Evolutionary conservation across 1,140 invertebrate genomes (phyloP).

Genomic region (Gyrodactylus salaris): DNA sequence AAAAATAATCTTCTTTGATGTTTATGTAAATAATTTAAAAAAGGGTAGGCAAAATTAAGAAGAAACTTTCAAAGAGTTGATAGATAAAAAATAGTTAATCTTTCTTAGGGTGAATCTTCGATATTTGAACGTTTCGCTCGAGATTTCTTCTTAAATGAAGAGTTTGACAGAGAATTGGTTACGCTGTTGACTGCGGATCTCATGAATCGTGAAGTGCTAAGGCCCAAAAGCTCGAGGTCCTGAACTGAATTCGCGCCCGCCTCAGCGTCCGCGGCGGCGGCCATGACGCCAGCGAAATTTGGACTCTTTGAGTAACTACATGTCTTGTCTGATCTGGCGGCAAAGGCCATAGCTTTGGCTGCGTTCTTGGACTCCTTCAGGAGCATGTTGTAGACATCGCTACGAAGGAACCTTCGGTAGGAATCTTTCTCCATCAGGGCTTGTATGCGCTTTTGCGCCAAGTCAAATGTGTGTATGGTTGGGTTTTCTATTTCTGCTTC

Average conservation of each 20-base stretch:
- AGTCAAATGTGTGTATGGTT: conserved; percentile 22
- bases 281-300: not conserved
- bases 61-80: too few relatives aligned
- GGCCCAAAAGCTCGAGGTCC: not conserved
- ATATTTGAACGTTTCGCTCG: not conserved
- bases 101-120: not conserved
- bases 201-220: not conserved
- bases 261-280: not conserved
- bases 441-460: conserved; percentile 26
- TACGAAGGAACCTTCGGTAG: conserved; percentile 26
- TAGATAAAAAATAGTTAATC: not conserved
- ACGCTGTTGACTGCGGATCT: not conserved
- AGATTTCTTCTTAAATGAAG: not conserved
- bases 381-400: conserved; percentile 19
- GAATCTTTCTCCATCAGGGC: conserved; percentile 27
- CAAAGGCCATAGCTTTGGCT: not conserved
- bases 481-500: conserved; percentile 14
- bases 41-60: too few relatives aligned
- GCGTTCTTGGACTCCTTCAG: not conserved
- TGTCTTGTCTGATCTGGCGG: not conserved
- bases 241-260: not conserved
- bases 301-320: not conserved
- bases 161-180: not conserved
- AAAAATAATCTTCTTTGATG: too few relatives aligned
- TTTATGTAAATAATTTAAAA: too few relatives aligned